These are phyloP conservation scores for Bos indicus DNA, from an alignment of 2,113 vertebrate species.

Conservation along the genomic window DNA sequence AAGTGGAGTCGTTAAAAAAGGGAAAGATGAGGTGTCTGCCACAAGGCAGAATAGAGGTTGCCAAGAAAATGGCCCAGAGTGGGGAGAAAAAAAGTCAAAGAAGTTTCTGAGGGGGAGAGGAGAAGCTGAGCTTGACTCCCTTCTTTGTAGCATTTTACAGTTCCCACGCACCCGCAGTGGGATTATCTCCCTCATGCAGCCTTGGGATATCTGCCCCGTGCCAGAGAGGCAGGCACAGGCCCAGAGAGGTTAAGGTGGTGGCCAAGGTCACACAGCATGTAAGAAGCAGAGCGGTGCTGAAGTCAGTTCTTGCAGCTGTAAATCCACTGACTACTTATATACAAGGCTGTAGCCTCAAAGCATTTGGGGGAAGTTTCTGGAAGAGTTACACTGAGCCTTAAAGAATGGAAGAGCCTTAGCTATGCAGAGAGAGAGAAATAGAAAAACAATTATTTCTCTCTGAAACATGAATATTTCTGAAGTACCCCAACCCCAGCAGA, in stretches of 20 bases:
- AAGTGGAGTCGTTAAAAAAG: neutral
- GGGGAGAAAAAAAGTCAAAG: neutral
- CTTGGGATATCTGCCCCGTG: neutral
- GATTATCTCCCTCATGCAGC: slow-evolving; percentile 3
- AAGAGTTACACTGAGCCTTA: neutral
- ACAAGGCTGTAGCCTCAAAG: neutral
- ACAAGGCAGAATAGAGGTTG: neutral
- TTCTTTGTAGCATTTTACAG: slow-evolving; percentile 32
- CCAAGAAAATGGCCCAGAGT: neutral
- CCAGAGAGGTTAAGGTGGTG: slow-evolving; percentile 36
- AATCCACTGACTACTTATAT: neutral
- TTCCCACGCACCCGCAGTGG: neutral
- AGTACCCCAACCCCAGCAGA: neutral
- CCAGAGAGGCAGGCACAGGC: neutral
- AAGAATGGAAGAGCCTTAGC: neutral
- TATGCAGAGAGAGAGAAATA: neutral
- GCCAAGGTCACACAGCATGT: slow-evolving; percentile 43
- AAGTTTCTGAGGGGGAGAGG: neutral
- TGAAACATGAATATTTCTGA: neutral
- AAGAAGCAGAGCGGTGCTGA: neutral
- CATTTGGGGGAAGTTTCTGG: neutral
- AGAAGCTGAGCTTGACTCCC: neutral
- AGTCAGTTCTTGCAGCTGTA: neutral
- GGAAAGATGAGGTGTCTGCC: neutral
- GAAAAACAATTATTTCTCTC: neutral